phyloP scores from a whole-genome alignment of 2,113 vertebrate genomes.

The Pagrus major region DNA sequence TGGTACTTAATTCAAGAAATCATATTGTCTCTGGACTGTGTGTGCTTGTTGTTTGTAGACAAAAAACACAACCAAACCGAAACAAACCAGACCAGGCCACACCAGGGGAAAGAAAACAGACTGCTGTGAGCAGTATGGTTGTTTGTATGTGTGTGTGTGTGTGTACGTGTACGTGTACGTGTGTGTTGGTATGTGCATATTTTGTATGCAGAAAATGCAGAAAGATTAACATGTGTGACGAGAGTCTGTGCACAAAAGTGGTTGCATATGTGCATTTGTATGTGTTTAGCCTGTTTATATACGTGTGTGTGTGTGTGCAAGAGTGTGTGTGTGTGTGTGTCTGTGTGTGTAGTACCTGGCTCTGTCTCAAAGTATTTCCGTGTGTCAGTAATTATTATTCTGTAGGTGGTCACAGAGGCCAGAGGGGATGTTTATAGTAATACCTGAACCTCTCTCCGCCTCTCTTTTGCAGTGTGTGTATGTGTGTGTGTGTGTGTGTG shows the following conservation, averaged over 20 bases:
- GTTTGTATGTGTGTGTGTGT: conserved; percentile 47
- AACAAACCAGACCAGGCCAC: conserved; percentile 8
- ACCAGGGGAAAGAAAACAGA: conserved; percentile 41
- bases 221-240: conserved; percentile 5
- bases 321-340: conserved; percentile 23
- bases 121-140: background rate
- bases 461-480: too few species aligned
- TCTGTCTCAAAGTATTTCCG: conserved; percentile 60
- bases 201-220: conserved; percentile 32
- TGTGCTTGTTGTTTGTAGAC: conserved; percentile 31
- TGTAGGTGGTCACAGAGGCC: conserved; percentile 52
- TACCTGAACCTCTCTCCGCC: conserved; percentile 33
- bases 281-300: conserved; percentile 8
- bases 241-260: conserved; percentile 45
- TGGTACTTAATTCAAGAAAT: background rate
- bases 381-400: conserved; percentile 71
- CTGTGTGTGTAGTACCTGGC: conserved; percentile 2
- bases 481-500: conserved; percentile 12
- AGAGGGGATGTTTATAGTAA: conserved; percentile 35
- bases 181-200: conserved; percentile 11
- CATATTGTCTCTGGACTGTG: background rate
- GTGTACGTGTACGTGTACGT: conserved; percentile 48
- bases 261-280: conserved; percentile 46
- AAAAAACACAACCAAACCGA: conserved; percentile 26
- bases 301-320: conserved; percentile 7